Conservation (phyloP, 1,140 invertebrate genomes). For the Drosophila ohnishii region DNA sequence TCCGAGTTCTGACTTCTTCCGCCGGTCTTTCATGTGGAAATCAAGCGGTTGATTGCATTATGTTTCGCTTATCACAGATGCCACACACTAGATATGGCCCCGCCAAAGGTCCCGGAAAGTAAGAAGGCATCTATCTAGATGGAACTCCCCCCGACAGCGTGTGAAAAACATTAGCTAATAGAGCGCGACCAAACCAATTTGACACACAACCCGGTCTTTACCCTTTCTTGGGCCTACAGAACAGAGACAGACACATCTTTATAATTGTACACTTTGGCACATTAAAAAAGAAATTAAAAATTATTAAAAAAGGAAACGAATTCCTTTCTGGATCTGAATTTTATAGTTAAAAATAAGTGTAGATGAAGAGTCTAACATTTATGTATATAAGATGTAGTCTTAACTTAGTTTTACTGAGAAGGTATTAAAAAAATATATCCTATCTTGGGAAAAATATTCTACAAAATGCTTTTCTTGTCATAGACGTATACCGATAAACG, state of each 20-base stretch:
- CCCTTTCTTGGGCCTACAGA: background rate
- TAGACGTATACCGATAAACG: background rate
- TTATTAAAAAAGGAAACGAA: constrained; percentile 4
- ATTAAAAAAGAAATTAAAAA: constrained; percentile 11
- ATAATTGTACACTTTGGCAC: constrained; percentile 5
- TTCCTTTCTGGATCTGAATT: background rate
- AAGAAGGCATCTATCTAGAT: constrained; percentile 13
- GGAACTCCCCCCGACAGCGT: constrained; percentile 20
- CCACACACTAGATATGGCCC: constrained; percentile 44
- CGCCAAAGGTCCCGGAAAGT: constrained; percentile 27
- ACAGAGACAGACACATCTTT: constrained; percentile 13
- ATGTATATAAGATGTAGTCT: background rate
- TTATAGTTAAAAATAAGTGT: too few relatives aligned
- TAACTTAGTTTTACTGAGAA: background rate
- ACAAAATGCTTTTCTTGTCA: background rate
- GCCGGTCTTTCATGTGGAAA: constrained; percentile 38
- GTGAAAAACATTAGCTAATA: constrained; percentile 55
- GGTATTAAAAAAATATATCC: background rate
- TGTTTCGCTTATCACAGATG: constrained; percentile 61
- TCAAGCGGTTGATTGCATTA: constrained; percentile 41
- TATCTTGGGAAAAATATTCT: background rate
- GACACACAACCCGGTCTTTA: constrained; percentile 27
- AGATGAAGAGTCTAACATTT: background rate
- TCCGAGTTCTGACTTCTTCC: constrained; percentile 4
- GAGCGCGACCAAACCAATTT: constrained; percentile 28